phyloP scores from a whole-genome alignment of 2,797 vertebrate species.

The Ispidina lecontei region DNA sequence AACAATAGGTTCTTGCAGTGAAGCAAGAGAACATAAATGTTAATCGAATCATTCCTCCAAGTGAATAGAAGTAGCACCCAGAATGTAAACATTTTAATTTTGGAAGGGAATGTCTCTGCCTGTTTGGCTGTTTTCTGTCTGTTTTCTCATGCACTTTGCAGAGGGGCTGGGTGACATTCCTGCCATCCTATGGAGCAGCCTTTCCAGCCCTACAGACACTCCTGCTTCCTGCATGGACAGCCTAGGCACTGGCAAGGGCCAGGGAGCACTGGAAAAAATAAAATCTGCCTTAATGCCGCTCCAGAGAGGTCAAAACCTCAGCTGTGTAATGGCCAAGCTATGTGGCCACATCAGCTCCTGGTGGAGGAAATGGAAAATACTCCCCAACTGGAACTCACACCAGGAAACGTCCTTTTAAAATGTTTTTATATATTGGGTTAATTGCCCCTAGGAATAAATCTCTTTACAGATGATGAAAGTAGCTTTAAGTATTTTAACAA shows the following conservation, averaged over 20 bases:
- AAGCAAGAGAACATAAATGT: slow-evolving; percentile 39
- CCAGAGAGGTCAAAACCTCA: slow-evolving; percentile 51
- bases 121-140: not conserved
- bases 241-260: not conserved
- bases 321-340: slow-evolving; percentile 24
- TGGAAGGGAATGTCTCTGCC: not conserved
- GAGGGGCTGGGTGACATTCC: not conserved
- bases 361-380: slow-evolving; percentile 57
- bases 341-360: slow-evolving; percentile 25
- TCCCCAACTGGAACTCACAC: not conserved
- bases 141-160: slow-evolving; percentile 15
- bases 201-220: not conserved
- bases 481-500: not conserved
- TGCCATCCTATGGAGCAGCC: not conserved
- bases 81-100: slow-evolving; percentile 60
- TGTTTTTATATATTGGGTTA: not conserved
- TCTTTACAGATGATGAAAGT: not conserved
- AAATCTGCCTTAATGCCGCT: slow-evolving; percentile 4
- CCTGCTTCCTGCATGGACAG: slow-evolving; percentile 27
- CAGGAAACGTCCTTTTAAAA: slow-evolving; percentile 48
- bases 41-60: slow-evolving; percentile 17
- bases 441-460: not conserved
- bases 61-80: slow-evolving; percentile 11
- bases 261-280: slow-evolving; percentile 20
- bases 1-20: slow-evolving; percentile 48